These are phyloP conservation scores for Leptobrachium leishanense DNA, from an alignment of 2,113 vertebrate species.

Conservation along the genomic window DNA sequence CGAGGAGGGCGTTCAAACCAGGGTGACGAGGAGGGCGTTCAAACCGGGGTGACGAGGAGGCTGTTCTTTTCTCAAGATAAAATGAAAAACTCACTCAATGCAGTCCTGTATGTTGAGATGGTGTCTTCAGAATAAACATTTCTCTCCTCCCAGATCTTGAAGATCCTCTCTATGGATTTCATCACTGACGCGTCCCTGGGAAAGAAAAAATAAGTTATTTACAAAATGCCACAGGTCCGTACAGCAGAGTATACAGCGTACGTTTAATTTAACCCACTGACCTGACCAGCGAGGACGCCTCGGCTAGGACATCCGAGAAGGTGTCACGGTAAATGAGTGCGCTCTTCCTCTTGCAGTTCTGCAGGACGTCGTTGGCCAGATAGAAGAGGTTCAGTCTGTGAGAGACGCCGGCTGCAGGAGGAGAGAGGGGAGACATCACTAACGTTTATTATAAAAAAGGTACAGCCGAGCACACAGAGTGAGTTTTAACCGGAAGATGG, in stretches of 20 bases:
- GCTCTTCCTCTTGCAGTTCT: constrained; percentile 97
- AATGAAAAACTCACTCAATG: constrained; percentile 67
- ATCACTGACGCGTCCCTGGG: constrained; percentile 88
- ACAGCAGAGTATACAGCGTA: background rate
- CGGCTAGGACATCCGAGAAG: constrained; percentile 89
- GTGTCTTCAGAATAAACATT: constrained; percentile 92
- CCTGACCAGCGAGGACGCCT: constrained; percentile 88
- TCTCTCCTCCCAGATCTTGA: constrained; percentile 95
- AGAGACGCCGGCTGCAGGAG: constrained; percentile 78
- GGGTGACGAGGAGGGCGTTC: too few relatives aligned
- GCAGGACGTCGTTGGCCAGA: constrained; percentile 95
- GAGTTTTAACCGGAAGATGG: too few relatives aligned
- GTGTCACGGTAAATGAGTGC: constrained; percentile 88
- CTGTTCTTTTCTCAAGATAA: background rate
- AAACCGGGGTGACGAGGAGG: too few relatives aligned
- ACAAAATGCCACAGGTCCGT: background rate
- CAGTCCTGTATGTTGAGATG: constrained; percentile 79
- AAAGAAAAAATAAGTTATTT: background rate
- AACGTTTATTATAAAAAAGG: background rate
- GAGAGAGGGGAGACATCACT: constrained; percentile 15
- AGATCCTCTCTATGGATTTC: constrained; percentile 91
- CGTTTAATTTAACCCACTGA: constrained; percentile 61
- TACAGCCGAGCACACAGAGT: too few relatives aligned
- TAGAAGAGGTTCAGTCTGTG: constrained; percentile 97
- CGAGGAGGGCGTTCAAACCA: too few relatives aligned